Base-by-base conservation (phyloP, 2,888 invertebrate genomes). In the Rotaria macrura region DNA sequence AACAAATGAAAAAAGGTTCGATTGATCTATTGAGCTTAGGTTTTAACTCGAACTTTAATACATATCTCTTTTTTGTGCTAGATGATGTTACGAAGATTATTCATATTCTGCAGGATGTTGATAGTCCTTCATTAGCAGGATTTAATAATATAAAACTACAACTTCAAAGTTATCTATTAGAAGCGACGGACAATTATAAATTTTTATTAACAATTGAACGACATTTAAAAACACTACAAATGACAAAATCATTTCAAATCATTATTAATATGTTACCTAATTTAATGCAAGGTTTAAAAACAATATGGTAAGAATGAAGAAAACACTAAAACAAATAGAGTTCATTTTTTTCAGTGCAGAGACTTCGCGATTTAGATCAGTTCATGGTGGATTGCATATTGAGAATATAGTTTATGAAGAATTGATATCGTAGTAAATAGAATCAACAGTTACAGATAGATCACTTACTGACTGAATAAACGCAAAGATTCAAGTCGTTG, bases 201-300 rank as follows among this genome's bases (percentile, higher is more conserved):
- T 65, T 65, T 38, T 20, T 65, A 34, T 34, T 20, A 34, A 65
- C 65, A 20, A 65, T 65, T 34, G 65, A 65, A 34, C 17, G 65
- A 34, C 65, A 65, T 34, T 65, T 65, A 20, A 65, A 65, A 65
- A 65, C 20, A 4, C 38, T 65, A 65, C 65, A 65, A 65, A 65
- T 34, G 29, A 20, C 34, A 9, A 65, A 65, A 34, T 65, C 65
- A 17, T 65, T 65, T 20, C 65, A 65, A 65, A 38, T 7, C 1
- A 29, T 65, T 65, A 65, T 34, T 34, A 14, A 65, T 65, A 65
- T 65, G 65, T 65, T 65, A 20, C 65, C 65, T 7, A 65, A 65
- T 65, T 65, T 65, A 65, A 65, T 65, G 65, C 65, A 65, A 65
- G 65, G 65, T 20, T 65, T 65, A 65, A 65, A 65, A 65, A 65